Evolutionary conservation across 1,140 invertebrate species (phyloP), one percentile per base, ranked within the genome.

Genomic region (Eciton burchellii): DNA sequence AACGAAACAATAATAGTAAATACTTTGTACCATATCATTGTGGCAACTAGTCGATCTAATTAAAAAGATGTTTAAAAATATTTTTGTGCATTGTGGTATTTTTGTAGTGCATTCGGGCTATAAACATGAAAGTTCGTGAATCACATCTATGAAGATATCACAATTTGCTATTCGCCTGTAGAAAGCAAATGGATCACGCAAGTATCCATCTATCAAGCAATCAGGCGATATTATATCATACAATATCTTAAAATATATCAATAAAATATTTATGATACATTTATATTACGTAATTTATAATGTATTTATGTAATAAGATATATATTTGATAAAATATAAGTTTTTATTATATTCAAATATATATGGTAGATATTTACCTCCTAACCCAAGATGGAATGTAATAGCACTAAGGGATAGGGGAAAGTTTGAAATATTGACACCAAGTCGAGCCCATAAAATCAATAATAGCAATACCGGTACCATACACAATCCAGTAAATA

Each of bases 341-440:
- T 29, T 41, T 16, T 56, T 19, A 43, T 63, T 35, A 35, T 35
- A 2, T 11, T 35, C 35, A 35, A 6, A 6, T 35, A 12, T 0
- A 35, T 21, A 52, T 29, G 8, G n/a, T 35, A 5, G 16, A 83
- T 84, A 94, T 93, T 94, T 94, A 97, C 96, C 95, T 91, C 94
- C 95, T 56, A 99, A 95, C 82, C 98, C 97, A 1, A 96, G 73
- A 94, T 99, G 98, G 94, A 99, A 99, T 54, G 97, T 95, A 68
- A 99, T 89, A 4, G 98, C 97, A 92, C 96, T 97, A 11, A 97
- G 90, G 14, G 96, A 96, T 72, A 93, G 92, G 1, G 97, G 96
- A 90, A 99, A 97, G 92, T 97, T 97, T 8, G 96, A 96, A 54
- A 99, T 95, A 93, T 99, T 99, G 24, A 98, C 95, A 76, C 98